Evolutionary conservation across 2,888 invertebrate species (phyloP).

Genomic region (Drosophila limbata): DNA sequence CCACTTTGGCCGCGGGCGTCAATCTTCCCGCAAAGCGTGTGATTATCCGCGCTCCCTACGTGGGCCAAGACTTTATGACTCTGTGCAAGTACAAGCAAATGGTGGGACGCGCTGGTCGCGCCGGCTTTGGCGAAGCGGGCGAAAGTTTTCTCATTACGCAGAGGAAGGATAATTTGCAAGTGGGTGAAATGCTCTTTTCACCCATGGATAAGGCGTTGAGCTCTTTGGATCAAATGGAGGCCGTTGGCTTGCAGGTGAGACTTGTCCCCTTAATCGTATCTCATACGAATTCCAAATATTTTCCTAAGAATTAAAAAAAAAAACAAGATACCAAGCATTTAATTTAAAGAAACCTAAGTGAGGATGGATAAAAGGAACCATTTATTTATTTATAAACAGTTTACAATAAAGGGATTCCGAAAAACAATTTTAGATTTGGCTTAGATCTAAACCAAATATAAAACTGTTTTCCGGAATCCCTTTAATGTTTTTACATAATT

Average conservation of each 20-base stretch:
- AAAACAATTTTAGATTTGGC: no score
- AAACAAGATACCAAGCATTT: not conserved
- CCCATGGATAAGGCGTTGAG: slow-evolving; percentile 90
- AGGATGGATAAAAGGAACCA: no score
- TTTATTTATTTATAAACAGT: no score
- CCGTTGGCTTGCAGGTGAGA: slow-evolving; percentile 86
- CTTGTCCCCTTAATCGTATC: not conserved
- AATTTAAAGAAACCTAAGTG: not conserved
- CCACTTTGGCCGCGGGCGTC: slow-evolving; percentile 98
- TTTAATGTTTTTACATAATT: no score
- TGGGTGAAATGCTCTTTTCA: slow-evolving; percentile 87
- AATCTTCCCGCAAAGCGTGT: slow-evolving; percentile 97
- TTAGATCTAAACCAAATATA: no score
- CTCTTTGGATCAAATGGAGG: slow-evolving; percentile 86
- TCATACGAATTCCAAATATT: not conserved
- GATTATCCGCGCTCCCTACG: slow-evolving; percentile 93
- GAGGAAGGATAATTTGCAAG: slow-evolving; percentile 87
- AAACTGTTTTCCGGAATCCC: no score
- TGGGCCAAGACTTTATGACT: slow-evolving; percentile 91
- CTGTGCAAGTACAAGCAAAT: slow-evolving; percentile 96
- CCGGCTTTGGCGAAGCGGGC: slow-evolving; percentile 92
- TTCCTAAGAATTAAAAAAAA: no score
- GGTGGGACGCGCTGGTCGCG: slow-evolving; percentile 97
- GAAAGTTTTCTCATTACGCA: slow-evolving; percentile 95
- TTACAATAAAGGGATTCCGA: no score